phyloP scores from a whole-genome alignment of 2,888 invertebrate species.

The Boloria euphrosyne region DNA sequence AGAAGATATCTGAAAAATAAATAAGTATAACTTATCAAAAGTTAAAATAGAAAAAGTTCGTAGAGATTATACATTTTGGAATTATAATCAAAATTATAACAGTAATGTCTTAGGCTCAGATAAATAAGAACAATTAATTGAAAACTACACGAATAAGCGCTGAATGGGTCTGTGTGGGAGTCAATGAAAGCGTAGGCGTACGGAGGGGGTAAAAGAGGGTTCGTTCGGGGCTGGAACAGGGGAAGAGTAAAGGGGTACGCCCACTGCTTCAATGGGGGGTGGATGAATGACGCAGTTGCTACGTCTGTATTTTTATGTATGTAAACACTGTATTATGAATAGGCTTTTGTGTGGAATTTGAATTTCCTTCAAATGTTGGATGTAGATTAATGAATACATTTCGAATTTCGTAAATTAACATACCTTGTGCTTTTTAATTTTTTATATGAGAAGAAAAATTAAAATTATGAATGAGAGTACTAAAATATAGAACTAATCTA shows the following conservation, averaged over 20 bases:
- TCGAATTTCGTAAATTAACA: not conserved
- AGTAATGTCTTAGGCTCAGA: too few relatives aligned
- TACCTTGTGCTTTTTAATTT: not conserved
- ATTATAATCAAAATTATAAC: too few relatives aligned
- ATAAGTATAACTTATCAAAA: too few relatives aligned
- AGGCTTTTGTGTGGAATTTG: conserved; percentile 13
- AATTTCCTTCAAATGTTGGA: conserved; percentile 1
- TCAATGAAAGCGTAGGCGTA: conserved; percentile 65
- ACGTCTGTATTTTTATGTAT: conserved; percentile 43
- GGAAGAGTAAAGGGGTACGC: not conserved
- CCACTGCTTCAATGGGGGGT: conserved; percentile 41
- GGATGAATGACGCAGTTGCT: conserved; percentile 62
- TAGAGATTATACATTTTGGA: too few relatives aligned
- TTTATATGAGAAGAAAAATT: not conserved
- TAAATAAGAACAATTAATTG: conserved; percentile 10
- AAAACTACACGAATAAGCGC: conserved; percentile 31
- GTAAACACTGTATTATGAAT: conserved; percentile 38
- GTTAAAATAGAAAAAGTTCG: too few relatives aligned
- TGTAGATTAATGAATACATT: not conserved
- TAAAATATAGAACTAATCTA: too few relatives aligned
- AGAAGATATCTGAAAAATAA: too few relatives aligned
- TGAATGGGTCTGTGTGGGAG: conserved; percentile 67
- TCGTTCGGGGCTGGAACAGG: conserved; percentile 27
- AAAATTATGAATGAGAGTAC: too few relatives aligned
- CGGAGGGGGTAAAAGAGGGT: conserved; percentile 38